These are phyloP conservation scores for Mugil cephalus DNA, from an alignment of 2,113 vertebrate species.

Conservation along the genomic window DNA sequence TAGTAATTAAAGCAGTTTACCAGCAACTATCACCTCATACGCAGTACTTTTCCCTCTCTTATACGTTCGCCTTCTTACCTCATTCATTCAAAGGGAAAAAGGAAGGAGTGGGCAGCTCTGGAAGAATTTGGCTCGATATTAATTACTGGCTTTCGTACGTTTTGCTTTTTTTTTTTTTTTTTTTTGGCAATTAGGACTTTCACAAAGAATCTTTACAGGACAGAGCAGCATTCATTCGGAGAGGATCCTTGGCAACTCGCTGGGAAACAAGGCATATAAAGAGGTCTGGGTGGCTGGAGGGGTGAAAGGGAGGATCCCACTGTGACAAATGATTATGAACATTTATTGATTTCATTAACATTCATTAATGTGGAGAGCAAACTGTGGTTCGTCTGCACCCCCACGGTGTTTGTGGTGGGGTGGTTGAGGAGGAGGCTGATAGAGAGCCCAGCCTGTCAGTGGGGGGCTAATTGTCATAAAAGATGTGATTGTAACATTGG, in stretches of 20 bases:
- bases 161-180: conserved; percentile 29
- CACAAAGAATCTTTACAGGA: conserved; percentile 72
- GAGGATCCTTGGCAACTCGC: conserved; percentile 52
- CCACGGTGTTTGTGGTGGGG: conserved; percentile 31
- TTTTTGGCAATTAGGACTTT: conserved; percentile 63
- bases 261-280: conserved; percentile 38
- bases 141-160: conserved; percentile 74
- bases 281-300: conserved; percentile 23
- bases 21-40: conserved; percentile 24
- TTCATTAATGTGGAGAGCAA: conserved; percentile 66
- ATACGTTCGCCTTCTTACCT: conserved; percentile 12
- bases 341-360: conserved; percentile 85
- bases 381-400: conserved; percentile 25
- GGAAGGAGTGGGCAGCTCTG: conserved; percentile 53
- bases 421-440: conserved; percentile 16
- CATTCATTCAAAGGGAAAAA: conserved; percentile 23
- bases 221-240: conserved; percentile 62
- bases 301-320: conserved; percentile 58
- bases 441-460: conserved; percentile 56
- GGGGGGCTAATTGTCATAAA: conserved; percentile 76
- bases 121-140: conserved; percentile 76
- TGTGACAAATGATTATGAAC: conserved; percentile 82
- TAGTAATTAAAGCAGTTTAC: conserved; percentile 42
- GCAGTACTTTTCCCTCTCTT: background rate
- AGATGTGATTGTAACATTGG: conserved; percentile 68